Conservation (phyloP, 2,113 vertebrate species). For the Centrocercus urophasianus region DNA sequence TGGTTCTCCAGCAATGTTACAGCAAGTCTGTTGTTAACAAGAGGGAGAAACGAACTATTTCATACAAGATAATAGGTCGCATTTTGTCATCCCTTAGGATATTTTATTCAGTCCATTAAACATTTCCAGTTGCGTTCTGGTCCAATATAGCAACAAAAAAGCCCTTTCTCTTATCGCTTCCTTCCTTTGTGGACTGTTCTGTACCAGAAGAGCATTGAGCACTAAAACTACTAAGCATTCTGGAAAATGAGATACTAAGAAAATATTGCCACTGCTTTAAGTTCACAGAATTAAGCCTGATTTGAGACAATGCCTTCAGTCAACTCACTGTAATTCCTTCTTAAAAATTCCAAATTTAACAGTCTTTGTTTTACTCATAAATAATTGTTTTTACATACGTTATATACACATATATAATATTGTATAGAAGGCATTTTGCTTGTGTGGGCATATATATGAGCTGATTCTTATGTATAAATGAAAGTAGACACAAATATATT, state of each 20-base stretch:
- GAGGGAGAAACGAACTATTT: background rate
- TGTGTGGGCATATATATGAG: accelerated
- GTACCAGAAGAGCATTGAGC: background rate
- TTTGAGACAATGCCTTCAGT: background rate
- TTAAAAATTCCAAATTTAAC: background rate
- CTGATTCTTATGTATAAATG: background rate
- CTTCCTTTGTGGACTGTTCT: background rate
- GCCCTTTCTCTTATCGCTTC: background rate
- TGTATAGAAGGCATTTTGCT: background rate
- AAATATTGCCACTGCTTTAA: background rate
- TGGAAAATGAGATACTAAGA: background rate
- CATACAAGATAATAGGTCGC: background rate
- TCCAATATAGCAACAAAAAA: background rate
- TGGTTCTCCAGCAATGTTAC: background rate
- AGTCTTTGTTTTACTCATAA: background rate
- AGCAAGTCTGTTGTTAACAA: background rate
- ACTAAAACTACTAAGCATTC: background rate
- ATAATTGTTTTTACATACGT: background rate
- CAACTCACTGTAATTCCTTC: background rate
- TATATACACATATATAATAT: accelerated
- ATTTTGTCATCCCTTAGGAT: background rate
- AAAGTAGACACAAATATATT: background rate
- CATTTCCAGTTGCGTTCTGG: background rate
- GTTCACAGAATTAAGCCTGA: background rate
- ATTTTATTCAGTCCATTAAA: background rate